Percentiles rank a stretch among this genome's conserved stretches.
These are phyloP conservation scores for Daktulosphaira vitifoliae DNA, from an alignment of 1,140 invertebrate species.

Conservation along the genomic window DNA sequence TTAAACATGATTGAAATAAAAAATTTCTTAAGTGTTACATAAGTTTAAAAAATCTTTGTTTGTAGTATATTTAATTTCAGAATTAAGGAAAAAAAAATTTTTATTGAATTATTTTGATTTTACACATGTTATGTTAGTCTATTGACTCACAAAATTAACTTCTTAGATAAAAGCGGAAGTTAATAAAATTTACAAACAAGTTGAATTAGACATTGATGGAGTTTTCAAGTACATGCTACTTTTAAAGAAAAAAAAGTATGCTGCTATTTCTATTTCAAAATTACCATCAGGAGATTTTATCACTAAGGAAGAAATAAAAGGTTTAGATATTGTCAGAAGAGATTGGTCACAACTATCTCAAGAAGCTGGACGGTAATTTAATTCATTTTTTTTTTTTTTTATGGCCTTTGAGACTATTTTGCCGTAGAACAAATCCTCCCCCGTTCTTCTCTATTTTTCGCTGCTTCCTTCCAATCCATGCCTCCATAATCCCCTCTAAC, in stretches of 20 bases:
- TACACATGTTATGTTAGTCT: not conserved
- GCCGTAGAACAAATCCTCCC: no score
- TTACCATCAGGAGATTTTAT: constrained; percentile 57
- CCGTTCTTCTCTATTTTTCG: no score
- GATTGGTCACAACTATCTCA: constrained; percentile 97
- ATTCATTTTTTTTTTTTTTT: no score
- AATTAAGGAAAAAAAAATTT: no score
- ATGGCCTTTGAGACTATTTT: no score
- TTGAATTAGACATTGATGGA: constrained; percentile 97
- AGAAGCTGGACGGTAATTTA: constrained; percentile 76
- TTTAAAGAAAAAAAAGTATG: constrained; percentile 99
- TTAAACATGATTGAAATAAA: no score
- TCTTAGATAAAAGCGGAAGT: constrained; percentile 84
- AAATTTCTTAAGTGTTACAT: no score
- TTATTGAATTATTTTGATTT: constrained; percentile 1
- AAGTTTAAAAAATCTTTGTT: no score
- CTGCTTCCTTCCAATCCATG: no score
- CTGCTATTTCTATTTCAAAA: constrained; percentile 70
- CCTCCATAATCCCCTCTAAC: no score
- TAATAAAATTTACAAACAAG: constrained; percentile 84
- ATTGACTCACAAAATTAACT: constrained; percentile 42
- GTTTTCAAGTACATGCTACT: constrained; percentile 90
- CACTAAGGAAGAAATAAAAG: constrained; percentile 79
- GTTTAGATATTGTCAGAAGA: constrained; percentile 89
- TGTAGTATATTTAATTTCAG: no score